These are phyloP conservation scores for Drosophila acutilabella DNA, from an alignment of 2,888 invertebrate genomes.

Conservation along the genomic window DNA sequence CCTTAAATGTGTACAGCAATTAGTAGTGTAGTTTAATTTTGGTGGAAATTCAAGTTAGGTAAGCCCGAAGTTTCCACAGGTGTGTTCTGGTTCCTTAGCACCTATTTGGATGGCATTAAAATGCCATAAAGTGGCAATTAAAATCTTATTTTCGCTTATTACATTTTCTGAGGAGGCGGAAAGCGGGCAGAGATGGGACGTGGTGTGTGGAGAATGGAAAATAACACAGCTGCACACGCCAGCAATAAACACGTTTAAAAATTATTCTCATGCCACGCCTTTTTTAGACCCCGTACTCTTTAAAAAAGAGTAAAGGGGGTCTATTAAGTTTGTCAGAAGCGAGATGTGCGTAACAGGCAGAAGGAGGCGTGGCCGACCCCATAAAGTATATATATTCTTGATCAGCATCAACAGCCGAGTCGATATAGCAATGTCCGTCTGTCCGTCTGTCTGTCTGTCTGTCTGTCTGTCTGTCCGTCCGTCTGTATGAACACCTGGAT, in stretches of 20 bases:
- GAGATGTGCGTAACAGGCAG: too few relatives aligned
- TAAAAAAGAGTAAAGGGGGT: too few relatives aligned
- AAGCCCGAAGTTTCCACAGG: constrained; percentile 24
- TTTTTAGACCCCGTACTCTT: too few relatives aligned
- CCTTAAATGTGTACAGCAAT: constrained; percentile 38
- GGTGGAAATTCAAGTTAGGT: background rate
- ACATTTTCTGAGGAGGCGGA: constrained; percentile 46
- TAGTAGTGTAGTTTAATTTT: constrained; percentile 44
- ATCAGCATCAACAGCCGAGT: too few relatives aligned
- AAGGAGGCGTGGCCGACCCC: too few relatives aligned
- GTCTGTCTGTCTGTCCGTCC: too few relatives aligned
- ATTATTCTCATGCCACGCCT: constrained; percentile 45
- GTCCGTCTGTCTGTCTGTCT: too few relatives aligned
- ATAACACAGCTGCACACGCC: constrained; percentile 55
- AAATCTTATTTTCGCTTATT: constrained; percentile 81
- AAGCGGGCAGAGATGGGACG: too few relatives aligned
- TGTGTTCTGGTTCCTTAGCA: constrained; percentile 20
- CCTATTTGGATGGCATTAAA: constrained; percentile 60
- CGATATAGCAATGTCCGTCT: too few relatives aligned
- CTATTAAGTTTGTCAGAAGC: too few relatives aligned
- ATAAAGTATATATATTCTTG: too few relatives aligned
- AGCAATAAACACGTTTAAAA: constrained; percentile 77
- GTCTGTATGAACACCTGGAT: too few relatives aligned
- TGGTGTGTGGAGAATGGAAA: background rate
- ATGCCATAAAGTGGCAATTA: constrained; percentile 76